These are phyloP conservation scores for Zapus hudsonius DNA, from an alignment of 2,113 vertebrate genomes.

Conservation along the genomic window DNA sequence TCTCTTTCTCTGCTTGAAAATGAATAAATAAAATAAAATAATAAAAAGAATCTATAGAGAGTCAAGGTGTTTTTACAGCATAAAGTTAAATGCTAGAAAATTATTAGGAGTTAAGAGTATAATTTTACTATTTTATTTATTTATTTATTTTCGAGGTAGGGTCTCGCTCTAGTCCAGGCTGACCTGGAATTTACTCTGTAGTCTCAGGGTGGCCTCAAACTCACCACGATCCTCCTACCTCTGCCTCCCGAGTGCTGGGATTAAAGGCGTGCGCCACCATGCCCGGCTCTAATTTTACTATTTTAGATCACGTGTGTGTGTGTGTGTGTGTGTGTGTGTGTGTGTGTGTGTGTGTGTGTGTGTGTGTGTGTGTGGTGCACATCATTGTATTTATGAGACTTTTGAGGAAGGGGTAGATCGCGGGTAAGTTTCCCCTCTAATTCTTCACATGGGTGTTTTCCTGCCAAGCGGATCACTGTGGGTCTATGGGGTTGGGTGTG, in stretches of 20 bases:
- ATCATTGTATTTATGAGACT: not conserved
- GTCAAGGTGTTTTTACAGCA: not conserved
- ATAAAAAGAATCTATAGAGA: too few species aligned
- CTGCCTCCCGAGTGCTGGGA: too few species aligned
- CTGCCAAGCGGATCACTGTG: constrained; percentile 55
- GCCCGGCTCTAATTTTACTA: not conserved
- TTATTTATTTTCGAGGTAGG: too few species aligned
- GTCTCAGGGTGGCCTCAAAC: too few species aligned
- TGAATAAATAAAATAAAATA: too few species aligned
- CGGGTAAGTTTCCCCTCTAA: constrained; percentile 48
- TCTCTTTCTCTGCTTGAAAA: too few species aligned
- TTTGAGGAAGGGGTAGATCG: not conserved
- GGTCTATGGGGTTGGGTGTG: constrained; percentile 66
- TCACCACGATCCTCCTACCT: too few species aligned
- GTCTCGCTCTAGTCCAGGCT: too few species aligned
- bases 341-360: not conserved
- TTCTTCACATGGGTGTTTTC: constrained; percentile 49
- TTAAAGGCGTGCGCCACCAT: too few species aligned
- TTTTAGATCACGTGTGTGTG: not conserved
- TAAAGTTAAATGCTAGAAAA: not conserved
- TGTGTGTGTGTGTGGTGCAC: not conserved
- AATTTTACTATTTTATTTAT: not conserved
- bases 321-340: not conserved
- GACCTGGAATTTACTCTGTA: too few species aligned
- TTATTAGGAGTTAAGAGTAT: not conserved